Conservation (phyloP, 2,888 invertebrate species). For the Erynnis tages region DNA sequence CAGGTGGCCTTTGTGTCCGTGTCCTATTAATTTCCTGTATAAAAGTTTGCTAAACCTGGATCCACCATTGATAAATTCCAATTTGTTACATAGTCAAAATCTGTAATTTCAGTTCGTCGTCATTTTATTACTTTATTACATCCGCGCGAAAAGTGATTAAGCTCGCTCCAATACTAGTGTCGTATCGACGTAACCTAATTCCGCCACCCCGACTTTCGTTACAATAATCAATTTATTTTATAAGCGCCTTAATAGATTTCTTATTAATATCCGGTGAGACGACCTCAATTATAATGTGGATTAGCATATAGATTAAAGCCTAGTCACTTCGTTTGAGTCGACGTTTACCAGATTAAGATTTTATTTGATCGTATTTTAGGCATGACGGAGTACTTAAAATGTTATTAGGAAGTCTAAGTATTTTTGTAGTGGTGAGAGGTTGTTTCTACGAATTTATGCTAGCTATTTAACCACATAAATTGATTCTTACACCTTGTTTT, state of each 20-base stretch:
- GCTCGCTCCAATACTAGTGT: neutral
- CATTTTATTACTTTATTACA: slow-evolving; percentile 2
- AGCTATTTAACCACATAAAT: too few species aligned
- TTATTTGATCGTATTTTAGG: slow-evolving; percentile 51
- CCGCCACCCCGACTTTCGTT: neutral
- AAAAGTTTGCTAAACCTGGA: too few species aligned
- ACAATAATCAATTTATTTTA: slow-evolving; percentile 16
- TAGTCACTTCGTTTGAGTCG: slow-evolving; percentile 44
- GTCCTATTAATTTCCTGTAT: too few species aligned
- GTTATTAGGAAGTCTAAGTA: too few species aligned
- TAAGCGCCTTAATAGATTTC: slow-evolving; percentile 18
- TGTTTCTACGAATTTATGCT: too few species aligned
- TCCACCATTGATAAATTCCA: too few species aligned
- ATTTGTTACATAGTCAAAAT: neutral
- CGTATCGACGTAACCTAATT: slow-evolving; percentile 18
- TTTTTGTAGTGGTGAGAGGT: too few species aligned
- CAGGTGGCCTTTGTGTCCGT: too few species aligned
- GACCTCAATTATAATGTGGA: slow-evolving; percentile 44
- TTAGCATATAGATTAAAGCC: slow-evolving; percentile 72
- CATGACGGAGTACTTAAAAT: too few species aligned
- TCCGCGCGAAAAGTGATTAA: slow-evolving; percentile 1
- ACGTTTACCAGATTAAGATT: slow-evolving; percentile 33
- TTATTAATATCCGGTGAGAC: slow-evolving; percentile 36
- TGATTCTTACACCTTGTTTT: too few species aligned
- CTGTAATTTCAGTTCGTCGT: slow-evolving; percentile 10